Percentiles rank a stretch among this genome's conserved stretches.
Conservation (phyloP, 2,113 vertebrate species). For the Globicephala melas region DNA sequence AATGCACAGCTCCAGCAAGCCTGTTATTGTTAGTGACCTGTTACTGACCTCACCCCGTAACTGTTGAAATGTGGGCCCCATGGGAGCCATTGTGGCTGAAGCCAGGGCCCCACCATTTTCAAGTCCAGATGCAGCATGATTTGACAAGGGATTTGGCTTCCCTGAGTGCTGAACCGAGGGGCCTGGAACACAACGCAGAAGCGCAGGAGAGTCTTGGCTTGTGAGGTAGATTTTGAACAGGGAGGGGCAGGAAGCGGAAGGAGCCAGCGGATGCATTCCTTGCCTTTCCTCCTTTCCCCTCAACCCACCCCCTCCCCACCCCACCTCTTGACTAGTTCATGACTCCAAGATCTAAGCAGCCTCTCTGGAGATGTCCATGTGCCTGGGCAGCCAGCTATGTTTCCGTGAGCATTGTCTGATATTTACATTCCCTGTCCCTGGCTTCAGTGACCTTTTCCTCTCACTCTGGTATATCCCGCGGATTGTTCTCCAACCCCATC, state of each 20-base stretch:
- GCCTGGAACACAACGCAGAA: background rate
- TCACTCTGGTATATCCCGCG: background rate
- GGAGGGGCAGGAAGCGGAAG: background rate
- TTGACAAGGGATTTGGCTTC: background rate
- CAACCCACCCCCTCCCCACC: accelerated
- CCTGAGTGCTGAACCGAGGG: background rate
- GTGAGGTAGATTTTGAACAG: background rate
- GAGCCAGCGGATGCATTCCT: background rate
- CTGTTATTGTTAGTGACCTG: too few species aligned
- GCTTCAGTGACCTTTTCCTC: background rate
- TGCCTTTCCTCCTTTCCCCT: background rate
- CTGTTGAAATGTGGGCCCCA: background rate
- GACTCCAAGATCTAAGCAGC: background rate
- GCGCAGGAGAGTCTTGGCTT: background rate
- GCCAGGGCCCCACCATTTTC: background rate
- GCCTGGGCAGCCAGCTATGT: background rate
- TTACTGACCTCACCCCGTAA: background rate
- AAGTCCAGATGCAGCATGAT: background rate
- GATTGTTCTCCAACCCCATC: background rate
- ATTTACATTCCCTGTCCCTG: background rate
- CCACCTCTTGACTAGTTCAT: background rate
- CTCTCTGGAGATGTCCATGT: background rate
- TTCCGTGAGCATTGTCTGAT: background rate
- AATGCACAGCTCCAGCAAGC: too few species aligned
- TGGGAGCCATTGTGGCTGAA: background rate